Base-by-base conservation (phyloP, 2,797 vertebrate genomes). In the Spizella passerina region DNA sequence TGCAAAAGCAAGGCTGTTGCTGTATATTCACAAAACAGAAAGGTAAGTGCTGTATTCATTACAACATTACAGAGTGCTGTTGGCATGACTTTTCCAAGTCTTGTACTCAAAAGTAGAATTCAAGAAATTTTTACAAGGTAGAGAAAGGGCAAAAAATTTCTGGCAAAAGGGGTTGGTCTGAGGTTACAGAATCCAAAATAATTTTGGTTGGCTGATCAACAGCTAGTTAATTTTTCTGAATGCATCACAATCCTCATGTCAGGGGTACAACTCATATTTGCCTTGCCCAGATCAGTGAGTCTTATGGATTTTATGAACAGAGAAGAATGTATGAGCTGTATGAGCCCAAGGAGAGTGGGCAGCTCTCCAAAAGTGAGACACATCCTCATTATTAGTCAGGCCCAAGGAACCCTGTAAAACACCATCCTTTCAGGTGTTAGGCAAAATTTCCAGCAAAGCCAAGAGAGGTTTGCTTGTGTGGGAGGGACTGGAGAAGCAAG, bases 51-150 rank as follows among this genome's bases (percentile, higher is more conserved):
- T 55, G 14, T 63, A 32, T 66, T 91, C 56, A 39, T 88, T 64
- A 68, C 60, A 59, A 34, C 72, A 57, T 79, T 66, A 60, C 71
- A 82, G 41, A 0, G 0, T 34, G 75, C 29, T 71, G 12, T 64
- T 81, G 78, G 78, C 68, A 17, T 50, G 38, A 50, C 38, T 95
- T 92, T 93, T 91, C 52, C 64, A 53, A 73, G 29, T 17, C 53
- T 56, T 70, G 16, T 21, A 59, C 23, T 86, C 71, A 63, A 73
- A 88, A 52, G 52, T 1, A 82, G 49, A 90, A 91, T 70, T 70
- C 15, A 44, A 92, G 52, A 85, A 13, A 70, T 50, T 94, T 96
- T 93, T 94, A 93, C 61, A 90, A 85, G 64, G 44, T 27, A 75
- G 38, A 70, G 56, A 75, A 82, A 93, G 36, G 34, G n/a, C 16